A percentile compares a stretch with the other conserved stretches of the same genome.
Evolutionary conservation across 2,113 vertebrate genomes (phyloP).

Genomic region (Neolamprologus sp.): DNA sequence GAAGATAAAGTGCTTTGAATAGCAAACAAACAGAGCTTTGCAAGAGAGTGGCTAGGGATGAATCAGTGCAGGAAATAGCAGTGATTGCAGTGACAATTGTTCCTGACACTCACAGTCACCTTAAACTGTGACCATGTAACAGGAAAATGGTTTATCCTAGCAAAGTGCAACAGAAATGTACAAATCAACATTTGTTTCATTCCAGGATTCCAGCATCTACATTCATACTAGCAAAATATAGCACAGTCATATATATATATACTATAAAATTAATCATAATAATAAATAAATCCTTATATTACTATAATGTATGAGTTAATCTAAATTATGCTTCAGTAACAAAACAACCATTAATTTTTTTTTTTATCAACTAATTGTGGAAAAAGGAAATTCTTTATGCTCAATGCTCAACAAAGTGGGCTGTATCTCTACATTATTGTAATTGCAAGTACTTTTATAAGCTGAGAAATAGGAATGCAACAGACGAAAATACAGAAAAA

Average conservation of each 20-base stretch:
- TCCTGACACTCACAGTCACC: conserved; percentile 6
- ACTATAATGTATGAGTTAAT: not conserved
- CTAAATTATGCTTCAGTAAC: not conserved
- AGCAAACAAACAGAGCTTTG: conserved; percentile 26
- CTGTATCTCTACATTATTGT: not conserved
- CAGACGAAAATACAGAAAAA: not conserved
- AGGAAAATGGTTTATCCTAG: not conserved
- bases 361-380: not conserved
- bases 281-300: not conserved
- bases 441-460: not conserved
- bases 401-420: not conserved
- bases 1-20: conserved; percentile 38
- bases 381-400: not conserved
- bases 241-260: not conserved
- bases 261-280: not conserved
- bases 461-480: not conserved
- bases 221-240: not conserved
- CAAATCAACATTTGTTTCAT: not conserved
- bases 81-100: not conserved
- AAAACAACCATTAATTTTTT: not conserved
- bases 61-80: conserved; percentile 3
- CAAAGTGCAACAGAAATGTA: not conserved
- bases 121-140: not conserved
- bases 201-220: not conserved
- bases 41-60: conserved; percentile 1